Evolutionary conservation across 2,113 vertebrate species (phyloP), one percentile per base, ranked within the genome.

Genomic region (Lamprotornis superbus): DNA sequence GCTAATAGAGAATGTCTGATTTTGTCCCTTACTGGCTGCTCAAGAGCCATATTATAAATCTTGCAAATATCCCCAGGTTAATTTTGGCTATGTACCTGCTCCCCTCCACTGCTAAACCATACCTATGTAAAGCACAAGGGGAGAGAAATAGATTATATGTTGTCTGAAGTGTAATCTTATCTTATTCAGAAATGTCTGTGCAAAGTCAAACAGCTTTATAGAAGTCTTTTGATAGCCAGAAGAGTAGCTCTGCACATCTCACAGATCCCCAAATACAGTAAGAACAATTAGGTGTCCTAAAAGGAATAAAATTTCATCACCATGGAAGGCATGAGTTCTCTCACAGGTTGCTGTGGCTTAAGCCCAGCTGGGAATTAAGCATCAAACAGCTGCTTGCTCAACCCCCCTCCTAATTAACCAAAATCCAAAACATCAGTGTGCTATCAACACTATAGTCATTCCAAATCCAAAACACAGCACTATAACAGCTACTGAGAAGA

Each of bases 281-380:
- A 68, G 31, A 64, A 40, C 33, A 63, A 53, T 28, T 52, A 53
- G 20, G 10, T 44, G 16, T 65, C 31, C 28, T 59, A 55, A 22
- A 44, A 63, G 15, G n/a, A 69, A 12, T 57, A 47, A 74, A 61
- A 81, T 47, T 17, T 39, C 23, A 60, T 76, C 33, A 47, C 14
- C 3, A 22, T 31, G 10, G 23, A 70, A 57, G 19, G 14, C 31
- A 60, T 16, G 39, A 52, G 4, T 28, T 55, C 12, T 57, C 11
- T 70, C 11, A 63, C 14, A 37, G 25, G 7, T 44, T 68, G 3
- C 25, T 0, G 0, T 37, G 37, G 14, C 53, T 59, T 18, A 44
- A 52, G 17, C 6, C 31, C 31, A 52, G 21, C 21, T 68, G 44
- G 37, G 27, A 68, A 68, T 68, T 44, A 22, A 59, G 33, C 33